Evolutionary conservation across 2,113 vertebrate species (phyloP).

Genomic region (Ursus arctos): DNA sequence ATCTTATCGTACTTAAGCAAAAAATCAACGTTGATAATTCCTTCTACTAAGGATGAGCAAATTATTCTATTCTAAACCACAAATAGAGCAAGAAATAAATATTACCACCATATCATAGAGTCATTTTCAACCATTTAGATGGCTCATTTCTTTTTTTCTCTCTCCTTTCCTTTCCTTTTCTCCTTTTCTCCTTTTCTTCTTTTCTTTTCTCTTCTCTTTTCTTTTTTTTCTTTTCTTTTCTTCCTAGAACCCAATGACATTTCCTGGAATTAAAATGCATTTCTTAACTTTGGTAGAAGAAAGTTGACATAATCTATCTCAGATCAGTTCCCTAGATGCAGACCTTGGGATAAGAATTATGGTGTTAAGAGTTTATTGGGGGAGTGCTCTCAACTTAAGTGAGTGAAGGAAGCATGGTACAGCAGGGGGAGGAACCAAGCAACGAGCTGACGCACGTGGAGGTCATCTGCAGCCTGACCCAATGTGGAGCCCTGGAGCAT

Average conservation of each 20-base stretch:
- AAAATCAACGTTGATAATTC: not conserved
- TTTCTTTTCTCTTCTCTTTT: too few relatives aligned
- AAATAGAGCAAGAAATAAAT: not conserved
- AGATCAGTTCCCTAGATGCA: not conserved
- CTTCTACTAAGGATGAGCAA: not conserved
- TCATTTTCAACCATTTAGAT: not conserved
- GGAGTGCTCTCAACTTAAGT: too few relatives aligned
- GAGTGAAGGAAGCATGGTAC: not conserved
- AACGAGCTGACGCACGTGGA: not conserved
- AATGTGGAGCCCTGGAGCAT: not conserved
- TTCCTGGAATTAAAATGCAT: not conserved
- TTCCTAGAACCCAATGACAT: not conserved
- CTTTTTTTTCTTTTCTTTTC: not conserved
- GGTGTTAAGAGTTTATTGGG: not conserved
- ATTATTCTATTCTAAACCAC: conserved; percentile 20
- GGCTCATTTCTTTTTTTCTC: not conserved
- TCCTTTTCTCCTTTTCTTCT: too few relatives aligned
- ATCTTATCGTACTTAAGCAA: not conserved
- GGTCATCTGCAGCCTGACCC: not conserved
- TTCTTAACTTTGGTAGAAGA: not conserved
- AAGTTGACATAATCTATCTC: not conserved
- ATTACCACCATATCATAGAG: not conserved
- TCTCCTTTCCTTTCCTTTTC: not conserved
- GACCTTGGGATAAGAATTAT: not conserved
- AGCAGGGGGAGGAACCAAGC: not conserved